phyloP scores from a whole-genome alignment of 1,140 invertebrate genomes.

The Rhopalosiphum padi region DNA sequence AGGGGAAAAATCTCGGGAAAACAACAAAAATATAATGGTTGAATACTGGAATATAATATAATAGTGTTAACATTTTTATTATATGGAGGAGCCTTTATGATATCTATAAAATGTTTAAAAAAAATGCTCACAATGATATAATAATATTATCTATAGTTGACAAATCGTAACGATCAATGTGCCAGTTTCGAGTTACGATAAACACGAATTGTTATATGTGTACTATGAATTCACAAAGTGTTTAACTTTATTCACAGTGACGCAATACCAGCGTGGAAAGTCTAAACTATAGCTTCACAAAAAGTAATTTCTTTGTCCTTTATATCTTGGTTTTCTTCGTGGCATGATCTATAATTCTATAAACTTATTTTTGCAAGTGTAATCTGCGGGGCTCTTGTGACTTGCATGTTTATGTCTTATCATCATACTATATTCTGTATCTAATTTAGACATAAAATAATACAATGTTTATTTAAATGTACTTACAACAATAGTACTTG shows the following conservation, averaged over 20 bases:
- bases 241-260: neutral
- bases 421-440: too few species aligned
- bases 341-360: neutral
- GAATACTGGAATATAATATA: neutral
- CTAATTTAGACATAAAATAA: too few species aligned
- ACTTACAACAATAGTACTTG: too few species aligned
- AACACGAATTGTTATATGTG: neutral
- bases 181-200: neutral
- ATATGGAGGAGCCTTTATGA: neutral
- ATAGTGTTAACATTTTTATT: neutral
- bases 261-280: neutral
- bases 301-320: neutral
- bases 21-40: slow-evolving; percentile 1
- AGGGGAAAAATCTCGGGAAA: neutral
- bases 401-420: too few species aligned
- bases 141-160: neutral
- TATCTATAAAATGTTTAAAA: neutral
- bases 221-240: neutral
- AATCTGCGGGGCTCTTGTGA: neutral
- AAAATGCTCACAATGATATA: neutral
- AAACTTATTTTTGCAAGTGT: neutral
- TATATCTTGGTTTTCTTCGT: neutral
- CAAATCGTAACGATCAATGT: neutral
- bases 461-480: too few species aligned
- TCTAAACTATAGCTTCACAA: neutral